Conservation (phyloP, 2,888 invertebrate species). For the Heliconius charithonia region DNA sequence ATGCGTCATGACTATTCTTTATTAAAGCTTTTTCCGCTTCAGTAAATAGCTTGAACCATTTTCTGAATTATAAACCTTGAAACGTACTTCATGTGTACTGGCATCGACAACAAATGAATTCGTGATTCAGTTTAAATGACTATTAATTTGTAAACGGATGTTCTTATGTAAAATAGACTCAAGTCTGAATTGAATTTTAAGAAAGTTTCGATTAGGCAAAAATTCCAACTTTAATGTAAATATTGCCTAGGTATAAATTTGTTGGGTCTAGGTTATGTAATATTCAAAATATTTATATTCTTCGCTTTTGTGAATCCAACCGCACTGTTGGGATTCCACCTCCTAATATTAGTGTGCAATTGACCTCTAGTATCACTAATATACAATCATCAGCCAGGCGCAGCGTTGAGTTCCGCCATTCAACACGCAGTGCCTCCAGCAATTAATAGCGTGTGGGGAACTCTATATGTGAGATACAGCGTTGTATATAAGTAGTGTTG, state of each 20-base stretch:
- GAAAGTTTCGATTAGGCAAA: not conserved
- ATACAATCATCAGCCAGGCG: too few relatives aligned
- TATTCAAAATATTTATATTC: too few relatives aligned
- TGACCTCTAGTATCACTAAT: too few relatives aligned
- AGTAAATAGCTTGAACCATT: not conserved
- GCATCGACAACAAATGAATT: constrained; percentile 32
- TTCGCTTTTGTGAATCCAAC: too few relatives aligned
- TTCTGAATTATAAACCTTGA: constrained; percentile 25
- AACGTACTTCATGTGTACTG: constrained; percentile 16
- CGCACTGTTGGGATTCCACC: too few relatives aligned
- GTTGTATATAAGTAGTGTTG: too few relatives aligned
- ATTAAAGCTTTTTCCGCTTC: not conserved
- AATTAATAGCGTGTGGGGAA: too few relatives aligned
- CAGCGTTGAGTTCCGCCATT: too few relatives aligned
- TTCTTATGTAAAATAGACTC: constrained; percentile 18
- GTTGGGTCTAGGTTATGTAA: not conserved
- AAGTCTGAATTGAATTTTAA: not conserved
- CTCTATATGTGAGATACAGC: too few relatives aligned
- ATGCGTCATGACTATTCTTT: not conserved
- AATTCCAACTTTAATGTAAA: not conserved
- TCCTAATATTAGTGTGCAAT: too few relatives aligned
- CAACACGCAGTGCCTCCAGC: too few relatives aligned
- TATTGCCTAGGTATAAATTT: not conserved
- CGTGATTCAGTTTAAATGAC: constrained; percentile 32
- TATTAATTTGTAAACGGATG: constrained; percentile 27